These are phyloP conservation scores for Glareola pratincola DNA, from an alignment of 2,113 vertebrate genomes.

Conservation along the genomic window DNA sequence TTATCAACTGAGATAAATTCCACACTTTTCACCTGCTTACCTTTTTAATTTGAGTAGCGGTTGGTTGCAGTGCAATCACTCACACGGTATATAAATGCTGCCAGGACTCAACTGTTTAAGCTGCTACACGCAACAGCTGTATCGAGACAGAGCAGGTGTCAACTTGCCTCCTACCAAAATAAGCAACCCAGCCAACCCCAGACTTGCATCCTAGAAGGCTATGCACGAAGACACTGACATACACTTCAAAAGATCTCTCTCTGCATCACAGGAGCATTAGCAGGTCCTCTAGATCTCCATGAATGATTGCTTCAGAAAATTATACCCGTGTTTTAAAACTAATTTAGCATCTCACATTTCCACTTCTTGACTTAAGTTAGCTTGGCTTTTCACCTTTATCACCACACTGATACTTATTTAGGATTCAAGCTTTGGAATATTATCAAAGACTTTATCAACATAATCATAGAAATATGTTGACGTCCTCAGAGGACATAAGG, in stretches of 20 bases:
- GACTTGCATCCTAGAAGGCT: not conserved
- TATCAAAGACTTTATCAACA: not conserved
- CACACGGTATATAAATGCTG: not conserved
- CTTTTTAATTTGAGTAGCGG: not conserved
- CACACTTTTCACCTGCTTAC: not conserved
- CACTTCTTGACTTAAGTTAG: not conserved
- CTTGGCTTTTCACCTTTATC: not conserved
- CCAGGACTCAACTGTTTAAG: not conserved
- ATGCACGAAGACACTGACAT: accelerated
- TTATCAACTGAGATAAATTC: not conserved
- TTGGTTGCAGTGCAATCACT: not conserved
- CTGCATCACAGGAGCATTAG: not conserved
- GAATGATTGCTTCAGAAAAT: not conserved
- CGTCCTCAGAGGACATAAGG: not conserved
- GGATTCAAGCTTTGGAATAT: not conserved
- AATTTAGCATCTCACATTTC: not conserved
- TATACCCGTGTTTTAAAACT: not conserved
- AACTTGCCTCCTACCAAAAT: not conserved
- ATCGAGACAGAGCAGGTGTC: not conserved
- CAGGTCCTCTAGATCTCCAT: not conserved
- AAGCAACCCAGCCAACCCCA: not conserved
- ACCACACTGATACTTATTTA: not conserved
- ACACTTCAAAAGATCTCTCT: not conserved
- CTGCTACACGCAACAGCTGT: not conserved
- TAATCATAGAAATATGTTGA: not conserved